phyloP scores from a whole-genome alignment of 2,888 invertebrate genomes.

The Argyresthia goedartella region DNA sequence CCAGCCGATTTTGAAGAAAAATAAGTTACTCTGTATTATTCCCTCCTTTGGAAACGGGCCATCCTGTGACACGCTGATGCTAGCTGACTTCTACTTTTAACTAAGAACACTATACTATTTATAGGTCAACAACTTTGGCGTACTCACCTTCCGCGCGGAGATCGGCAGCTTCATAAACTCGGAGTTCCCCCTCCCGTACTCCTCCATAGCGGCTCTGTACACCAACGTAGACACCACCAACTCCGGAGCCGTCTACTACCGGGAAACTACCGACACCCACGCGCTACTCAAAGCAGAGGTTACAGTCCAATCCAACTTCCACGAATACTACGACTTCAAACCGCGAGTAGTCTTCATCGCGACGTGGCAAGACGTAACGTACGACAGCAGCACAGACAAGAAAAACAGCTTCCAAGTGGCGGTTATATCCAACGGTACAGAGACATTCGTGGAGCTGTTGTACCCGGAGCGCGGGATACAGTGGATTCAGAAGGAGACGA shows the following conservation, averaged over 20 bases:
- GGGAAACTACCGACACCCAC: constrained; percentile 73
- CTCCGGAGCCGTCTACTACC: constrained; percentile 80
- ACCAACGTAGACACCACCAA: constrained; percentile 88
- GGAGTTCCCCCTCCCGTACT: constrained; percentile 90
- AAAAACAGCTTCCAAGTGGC: constrained; percentile 88
- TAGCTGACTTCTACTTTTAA: no score
- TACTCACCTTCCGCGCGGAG: constrained; percentile 90
- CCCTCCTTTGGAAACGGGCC: no score
- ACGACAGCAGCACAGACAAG: constrained; percentile 78
- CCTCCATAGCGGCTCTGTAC: constrained; percentile 91
- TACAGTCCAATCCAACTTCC: constrained; percentile 80
- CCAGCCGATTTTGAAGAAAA: no score
- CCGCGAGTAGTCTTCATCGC: constrained; percentile 86
- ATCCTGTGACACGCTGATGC: no score
- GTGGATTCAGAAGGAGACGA: constrained; percentile 89
- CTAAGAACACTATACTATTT: no score
- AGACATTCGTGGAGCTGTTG: constrained; percentile 87
- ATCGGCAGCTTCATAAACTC: constrained; percentile 88
- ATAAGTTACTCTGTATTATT: no score
- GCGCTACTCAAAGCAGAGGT: constrained; percentile 77
- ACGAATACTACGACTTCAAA: constrained; percentile 77
- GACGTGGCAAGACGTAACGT: constrained; percentile 93
- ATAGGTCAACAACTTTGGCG: constrained; percentile 93
- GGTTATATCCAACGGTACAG: constrained; percentile 77
- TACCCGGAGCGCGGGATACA: constrained; percentile 91